phyloP scores from a whole-genome alignment of 2,888 invertebrate genomes.

The Tortricodes alternella region DNA sequence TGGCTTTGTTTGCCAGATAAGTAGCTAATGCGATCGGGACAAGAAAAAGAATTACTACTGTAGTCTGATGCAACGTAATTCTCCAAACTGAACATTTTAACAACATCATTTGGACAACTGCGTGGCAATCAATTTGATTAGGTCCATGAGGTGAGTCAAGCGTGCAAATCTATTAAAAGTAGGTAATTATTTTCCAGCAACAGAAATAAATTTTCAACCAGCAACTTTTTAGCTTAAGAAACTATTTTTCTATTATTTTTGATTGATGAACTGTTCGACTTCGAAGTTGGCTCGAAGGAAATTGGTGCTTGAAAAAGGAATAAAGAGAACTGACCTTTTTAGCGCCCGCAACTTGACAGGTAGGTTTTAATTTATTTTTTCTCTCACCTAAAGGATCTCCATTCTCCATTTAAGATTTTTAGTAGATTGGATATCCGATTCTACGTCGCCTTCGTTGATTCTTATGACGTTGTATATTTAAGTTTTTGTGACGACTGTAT shows the following conservation, averaged over 20 bases:
- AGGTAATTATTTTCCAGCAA: not conserved
- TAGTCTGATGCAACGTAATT: too few relatives aligned
- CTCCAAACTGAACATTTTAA: too few relatives aligned
- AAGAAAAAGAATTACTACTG: too few relatives aligned
- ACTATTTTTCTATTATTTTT: not conserved
- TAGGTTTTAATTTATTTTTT: not conserved
- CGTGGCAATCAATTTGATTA: conserved; percentile 9
- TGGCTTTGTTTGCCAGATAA: too few relatives aligned
- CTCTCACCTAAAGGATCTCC: not conserved
- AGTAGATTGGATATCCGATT: not conserved
- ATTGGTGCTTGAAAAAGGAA: not conserved
- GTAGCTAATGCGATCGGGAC: too few relatives aligned
- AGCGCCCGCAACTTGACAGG: not conserved
- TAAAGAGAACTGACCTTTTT: not conserved
- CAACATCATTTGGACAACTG: too few relatives aligned
- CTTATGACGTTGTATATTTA: not conserved
- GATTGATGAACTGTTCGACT: not conserved
- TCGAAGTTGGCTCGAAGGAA: not conserved
- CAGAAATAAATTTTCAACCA: not conserved
- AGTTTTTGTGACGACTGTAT: too few relatives aligned
- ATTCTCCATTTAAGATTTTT: not conserved
- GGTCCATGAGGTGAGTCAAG: conserved; percentile 1
- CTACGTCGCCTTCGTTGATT: not conserved
- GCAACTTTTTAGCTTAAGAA: not conserved
- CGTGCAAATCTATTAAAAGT: not conserved